Evolutionary conservation across 2,888 invertebrate species (phyloP).

Genomic region (Seira ritae): DNA sequence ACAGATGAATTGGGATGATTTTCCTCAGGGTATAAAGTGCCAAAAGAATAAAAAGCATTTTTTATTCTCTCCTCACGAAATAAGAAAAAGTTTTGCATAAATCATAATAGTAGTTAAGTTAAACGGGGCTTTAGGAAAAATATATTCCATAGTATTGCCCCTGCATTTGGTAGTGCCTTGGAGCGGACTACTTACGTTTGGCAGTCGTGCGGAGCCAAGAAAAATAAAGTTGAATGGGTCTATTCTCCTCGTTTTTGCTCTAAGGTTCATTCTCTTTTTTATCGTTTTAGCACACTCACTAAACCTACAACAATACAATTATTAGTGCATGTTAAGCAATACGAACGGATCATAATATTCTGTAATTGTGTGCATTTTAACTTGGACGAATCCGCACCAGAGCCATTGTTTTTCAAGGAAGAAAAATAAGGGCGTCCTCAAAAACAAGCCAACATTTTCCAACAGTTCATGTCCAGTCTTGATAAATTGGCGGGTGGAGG

Average conservation of each 20-base stretch:
- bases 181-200: background rate
- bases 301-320: conserved; percentile 9
- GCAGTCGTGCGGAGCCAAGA: background rate
- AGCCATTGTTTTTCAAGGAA: background rate
- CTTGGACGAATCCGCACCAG: too few relatives aligned
- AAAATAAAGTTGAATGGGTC: conserved; percentile 3
- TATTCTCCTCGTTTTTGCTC: conserved; percentile 12
- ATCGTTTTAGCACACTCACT: background rate
- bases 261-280: background rate
- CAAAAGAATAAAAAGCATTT: background rate
- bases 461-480: background rate
- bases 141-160: too few relatives aligned
- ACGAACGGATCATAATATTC: background rate
- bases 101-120: conserved; percentile 1
- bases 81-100: conserved; percentile 19
- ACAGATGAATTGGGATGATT: background rate
- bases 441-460: background rate
- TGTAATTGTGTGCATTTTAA: background rate
- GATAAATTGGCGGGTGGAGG: conserved; percentile 11
- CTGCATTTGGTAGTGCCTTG: background rate
- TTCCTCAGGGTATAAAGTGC: conserved; percentile 3
- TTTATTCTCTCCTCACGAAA: background rate
- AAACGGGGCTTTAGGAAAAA: background rate
- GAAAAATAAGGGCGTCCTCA: background rate
- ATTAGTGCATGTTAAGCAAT: conserved; percentile 1